Evolutionary conservation across 2,113 vertebrate genomes (phyloP).

Genomic region (Aplodontia rufa): DNA sequence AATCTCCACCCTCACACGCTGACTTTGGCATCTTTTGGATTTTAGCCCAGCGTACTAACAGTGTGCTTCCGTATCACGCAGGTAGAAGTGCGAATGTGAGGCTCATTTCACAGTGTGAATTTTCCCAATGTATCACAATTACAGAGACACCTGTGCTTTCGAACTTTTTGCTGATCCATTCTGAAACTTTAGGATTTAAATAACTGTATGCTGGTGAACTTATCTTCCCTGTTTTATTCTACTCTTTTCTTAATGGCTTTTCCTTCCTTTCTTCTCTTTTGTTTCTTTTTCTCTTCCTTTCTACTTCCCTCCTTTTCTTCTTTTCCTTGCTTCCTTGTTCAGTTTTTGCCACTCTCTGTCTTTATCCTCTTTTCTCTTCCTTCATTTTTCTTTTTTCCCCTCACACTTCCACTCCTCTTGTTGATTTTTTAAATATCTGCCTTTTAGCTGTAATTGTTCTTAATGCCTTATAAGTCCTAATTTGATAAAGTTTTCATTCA

Average conservation of each 20-base stretch:
- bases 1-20: conserved; percentile 69
- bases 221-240: conserved; percentile 58
- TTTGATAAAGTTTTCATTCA: conserved; percentile 7
- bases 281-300: not conserved
- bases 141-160: conserved; percentile 86
- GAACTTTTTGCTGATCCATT: conserved; percentile 82
- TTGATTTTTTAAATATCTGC: conserved; percentile 3
- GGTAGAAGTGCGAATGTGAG: conserved; percentile 85
- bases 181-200: conserved; percentile 80
- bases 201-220: conserved; percentile 73
- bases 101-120: conserved; percentile 86
- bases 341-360: not conserved
- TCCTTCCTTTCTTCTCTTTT: not conserved
- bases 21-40: conserved; percentile 77
- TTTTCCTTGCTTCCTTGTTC: not conserved
- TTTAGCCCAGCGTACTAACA: conserved; percentile 67
- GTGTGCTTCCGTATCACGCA: conserved; percentile 82
- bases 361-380: not conserved
- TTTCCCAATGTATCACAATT: conserved; percentile 85
- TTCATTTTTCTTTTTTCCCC: not conserved
- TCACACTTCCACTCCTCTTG: not conserved
- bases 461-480: not conserved
- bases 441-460: not conserved
- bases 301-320: not conserved
- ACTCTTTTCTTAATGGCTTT: not conserved